phyloP scores from a whole-genome alignment of 2,797 vertebrate species.

The Takifugu rubripes region DNA sequence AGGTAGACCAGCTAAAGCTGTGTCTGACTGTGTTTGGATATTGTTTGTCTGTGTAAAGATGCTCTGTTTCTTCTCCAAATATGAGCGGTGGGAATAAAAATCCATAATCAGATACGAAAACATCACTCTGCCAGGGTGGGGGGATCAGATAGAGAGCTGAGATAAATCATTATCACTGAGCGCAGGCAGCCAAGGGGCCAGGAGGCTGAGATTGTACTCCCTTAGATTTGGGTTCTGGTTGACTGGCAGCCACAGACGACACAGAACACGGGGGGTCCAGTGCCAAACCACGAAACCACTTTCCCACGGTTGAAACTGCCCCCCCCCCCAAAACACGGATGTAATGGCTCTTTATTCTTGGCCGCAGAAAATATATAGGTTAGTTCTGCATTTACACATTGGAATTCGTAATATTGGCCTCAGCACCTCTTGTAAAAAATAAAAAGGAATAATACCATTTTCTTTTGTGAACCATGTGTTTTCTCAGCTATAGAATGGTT shows the following conservation, averaged over 20 bases:
- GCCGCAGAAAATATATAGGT: too few species aligned
- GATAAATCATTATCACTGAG: constrained; percentile 62
- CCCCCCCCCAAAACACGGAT: constrained; percentile 1
- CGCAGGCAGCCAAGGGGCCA: constrained; percentile 69
- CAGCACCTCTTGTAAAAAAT: too few species aligned
- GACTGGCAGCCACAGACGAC: constrained; percentile 72
- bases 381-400: too few species aligned
- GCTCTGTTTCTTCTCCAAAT: constrained; percentile 34
- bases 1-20: constrained; percentile 14
- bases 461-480: too few species aligned
- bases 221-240: constrained; percentile 71
- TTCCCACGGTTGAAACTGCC: constrained; percentile 57
- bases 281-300: constrained; percentile 54
- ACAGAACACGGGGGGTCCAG: constrained; percentile 53
- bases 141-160: constrained; percentile 38
- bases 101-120: constrained; percentile 54
- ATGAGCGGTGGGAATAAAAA: constrained; percentile 36
- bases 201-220: constrained; percentile 57
- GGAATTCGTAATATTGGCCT: too few species aligned
- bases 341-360: neutral
- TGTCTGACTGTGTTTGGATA: too few species aligned
- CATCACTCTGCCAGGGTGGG: constrained; percentile 39
- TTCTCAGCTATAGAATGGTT: too few species aligned
- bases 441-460: too few species aligned
- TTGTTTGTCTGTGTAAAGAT: constrained; percentile 16